phyloP scores from a whole-genome alignment of 2,888 invertebrate genomes.

The Phymatocera aterrima region DNA sequence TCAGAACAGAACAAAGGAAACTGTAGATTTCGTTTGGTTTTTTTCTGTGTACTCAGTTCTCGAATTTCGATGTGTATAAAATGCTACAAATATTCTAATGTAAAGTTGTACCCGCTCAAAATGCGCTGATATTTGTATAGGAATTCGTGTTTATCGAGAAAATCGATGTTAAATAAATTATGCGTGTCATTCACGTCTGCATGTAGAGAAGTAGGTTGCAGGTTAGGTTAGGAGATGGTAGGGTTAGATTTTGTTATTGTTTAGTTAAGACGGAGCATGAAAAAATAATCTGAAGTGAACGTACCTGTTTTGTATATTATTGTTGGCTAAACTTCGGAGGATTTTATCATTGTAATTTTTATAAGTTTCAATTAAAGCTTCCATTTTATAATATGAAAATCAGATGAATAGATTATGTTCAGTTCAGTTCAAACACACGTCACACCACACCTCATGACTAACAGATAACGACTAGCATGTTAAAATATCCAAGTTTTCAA shows the following conservation, averaged over 20 bases:
- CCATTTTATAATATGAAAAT: slow-evolving; percentile 54
- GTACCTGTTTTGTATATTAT: slow-evolving; percentile 65
- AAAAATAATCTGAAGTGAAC: slow-evolving; percentile 49
- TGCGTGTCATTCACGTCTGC: too few relatives aligned
- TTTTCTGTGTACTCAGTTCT: not conserved
- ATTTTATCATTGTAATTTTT: slow-evolving; percentile 60
- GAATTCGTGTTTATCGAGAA: slow-evolving; percentile 14
- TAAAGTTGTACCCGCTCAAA: not conserved
- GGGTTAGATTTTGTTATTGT: slow-evolving; percentile 57
- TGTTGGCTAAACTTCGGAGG: slow-evolving; percentile 60
- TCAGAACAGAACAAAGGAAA: slow-evolving; percentile 1
- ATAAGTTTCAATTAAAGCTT: slow-evolving; percentile 56
- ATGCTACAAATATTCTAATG: too few relatives aligned
- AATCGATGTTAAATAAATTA: slow-evolving; percentile 1
- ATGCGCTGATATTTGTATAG: not conserved
- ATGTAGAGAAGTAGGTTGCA: not conserved
- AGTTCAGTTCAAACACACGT: slow-evolving; percentile 27
- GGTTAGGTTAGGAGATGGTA: slow-evolving; percentile 25
- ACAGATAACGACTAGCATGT: slow-evolving; percentile 37
- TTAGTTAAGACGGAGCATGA: not conserved
- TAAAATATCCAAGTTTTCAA: slow-evolving; percentile 16
- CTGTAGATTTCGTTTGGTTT: too few relatives aligned
- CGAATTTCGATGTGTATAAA: not conserved
- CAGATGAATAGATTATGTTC: not conserved
- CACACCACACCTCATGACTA: slow-evolving; percentile 38